Evolutionary conservation across 1,140 invertebrate genomes (phyloP), one percentile per base, ranked within the genome.

Genomic region (Brachionus rotundiformis): DNA sequence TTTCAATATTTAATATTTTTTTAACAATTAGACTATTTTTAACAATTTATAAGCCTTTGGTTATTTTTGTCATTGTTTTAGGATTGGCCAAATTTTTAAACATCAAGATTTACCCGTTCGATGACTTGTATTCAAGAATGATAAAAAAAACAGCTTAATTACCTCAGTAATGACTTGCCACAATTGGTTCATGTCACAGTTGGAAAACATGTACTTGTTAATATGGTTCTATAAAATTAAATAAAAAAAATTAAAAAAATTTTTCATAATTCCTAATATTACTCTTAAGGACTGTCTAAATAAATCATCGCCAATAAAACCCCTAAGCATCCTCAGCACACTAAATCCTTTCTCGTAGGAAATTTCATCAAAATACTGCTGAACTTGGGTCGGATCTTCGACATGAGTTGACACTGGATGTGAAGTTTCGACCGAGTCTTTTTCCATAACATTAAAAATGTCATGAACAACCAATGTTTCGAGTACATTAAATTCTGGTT

Each of bases 141-240:
- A 79, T 76, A 19, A 68, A 36, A 36, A 61, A 36, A 68, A 19
- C 8, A 5, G 5, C 10, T 29, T 63, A 68, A 36, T 80, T 82
- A 87, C 85, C 83, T 87, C 85, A 16, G 84, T 89, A 87, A 92
- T 86, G 82, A 91, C 92, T 0, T 85, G 82, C 87, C 87, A 88
- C 1, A 88, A 79, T 79, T 88, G 83, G 6, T 83, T 75, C 85
- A 86, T 86, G 25, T 85, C 84, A 7, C 86, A 86, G 83, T 88
- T 88, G n/a, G 84, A 84, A 81, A 85, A 87, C 81, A 86, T 85
- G 82, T 85, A 87, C 63, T 83, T 85, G 4, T 49, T 83, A 8
- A 88, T 84, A 80, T 87, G 87, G 23, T 83, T 83, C 86, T 87
- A 16, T 27, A 59, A 23, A 36, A 65, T 19, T 39, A 29, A 44